Evolutionary conservation across 2,113 vertebrate species (phyloP).

Genomic region (Origma solitaria): DNA sequence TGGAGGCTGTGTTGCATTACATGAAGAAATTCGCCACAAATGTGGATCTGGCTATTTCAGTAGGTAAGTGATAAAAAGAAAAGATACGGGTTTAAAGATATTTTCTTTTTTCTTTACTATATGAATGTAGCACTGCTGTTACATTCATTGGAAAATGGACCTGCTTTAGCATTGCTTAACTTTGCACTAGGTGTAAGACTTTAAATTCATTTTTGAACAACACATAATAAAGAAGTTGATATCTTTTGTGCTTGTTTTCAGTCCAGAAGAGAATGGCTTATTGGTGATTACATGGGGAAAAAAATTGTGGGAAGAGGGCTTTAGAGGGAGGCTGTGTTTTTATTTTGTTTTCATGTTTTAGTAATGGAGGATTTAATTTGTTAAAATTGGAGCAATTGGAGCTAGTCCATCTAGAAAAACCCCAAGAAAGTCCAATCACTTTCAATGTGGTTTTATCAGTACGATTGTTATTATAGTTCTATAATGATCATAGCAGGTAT

Average conservation of each 20-base stretch:
- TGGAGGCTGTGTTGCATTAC: slow-evolving; percentile 84
- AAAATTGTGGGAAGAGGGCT: background rate
- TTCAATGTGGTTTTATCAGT: background rate
- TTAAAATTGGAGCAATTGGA: background rate
- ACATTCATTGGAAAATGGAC: background rate
- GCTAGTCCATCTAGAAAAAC: rapidly evolving
- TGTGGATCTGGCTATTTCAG: slow-evolving; percentile 86
- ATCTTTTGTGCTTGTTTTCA: background rate
- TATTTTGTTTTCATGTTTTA: background rate
- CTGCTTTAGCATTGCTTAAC: background rate
- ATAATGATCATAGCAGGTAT: background rate
- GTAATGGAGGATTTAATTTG: background rate
- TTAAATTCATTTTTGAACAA: background rate
- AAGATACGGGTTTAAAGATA: background rate
- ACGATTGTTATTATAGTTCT: background rate
- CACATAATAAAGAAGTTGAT: background rate
- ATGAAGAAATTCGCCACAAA: slow-evolving; percentile 83
- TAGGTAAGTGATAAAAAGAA: slow-evolving; percentile 75
- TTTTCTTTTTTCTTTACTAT: too few relatives aligned
- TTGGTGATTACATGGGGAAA: background rate
- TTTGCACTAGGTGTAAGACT: background rate
- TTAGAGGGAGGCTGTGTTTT: background rate
- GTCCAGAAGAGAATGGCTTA: background rate
- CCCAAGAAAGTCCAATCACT: background rate
- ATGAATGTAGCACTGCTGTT: background rate